Conservation (phyloP, 2,113 vertebrate genomes). For the Menidia beryllina region DNA sequence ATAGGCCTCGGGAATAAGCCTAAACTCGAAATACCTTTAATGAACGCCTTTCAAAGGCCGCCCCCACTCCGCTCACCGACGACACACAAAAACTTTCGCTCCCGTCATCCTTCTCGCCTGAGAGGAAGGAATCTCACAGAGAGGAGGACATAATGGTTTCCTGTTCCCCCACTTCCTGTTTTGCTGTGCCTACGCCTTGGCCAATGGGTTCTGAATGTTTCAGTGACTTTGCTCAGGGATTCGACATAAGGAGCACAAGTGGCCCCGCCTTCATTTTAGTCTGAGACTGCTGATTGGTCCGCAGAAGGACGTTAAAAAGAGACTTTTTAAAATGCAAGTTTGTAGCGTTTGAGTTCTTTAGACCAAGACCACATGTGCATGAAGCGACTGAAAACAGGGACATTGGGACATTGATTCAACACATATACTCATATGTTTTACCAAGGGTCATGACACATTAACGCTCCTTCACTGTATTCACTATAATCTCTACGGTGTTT, state of each 20-base stretch:
- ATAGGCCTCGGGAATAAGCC: conserved; percentile 75
- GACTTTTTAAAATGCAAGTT: conserved; percentile 56
- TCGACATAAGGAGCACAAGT: conserved; percentile 81
- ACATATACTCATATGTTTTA: not conserved
- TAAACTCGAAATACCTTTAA: conserved; percentile 14
- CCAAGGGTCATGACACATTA: conserved; percentile 22
- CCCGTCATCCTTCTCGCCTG: conserved; percentile 36
- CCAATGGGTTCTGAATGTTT: conserved; percentile 65
- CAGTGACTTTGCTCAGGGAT: conserved; percentile 83
- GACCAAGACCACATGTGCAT: conserved; percentile 52
- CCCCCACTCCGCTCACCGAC: conserved; percentile 25
- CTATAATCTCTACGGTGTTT: conserved; percentile 32
- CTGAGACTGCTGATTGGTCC: conserved; percentile 70
- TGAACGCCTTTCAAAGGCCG: conserved; percentile 23
- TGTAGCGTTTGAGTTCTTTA: conserved; percentile 57
- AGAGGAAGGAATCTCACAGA: conserved; percentile 67
- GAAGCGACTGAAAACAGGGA: conserved; percentile 33
- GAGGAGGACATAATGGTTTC: conserved; percentile 78
- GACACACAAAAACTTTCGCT: conserved; percentile 34
- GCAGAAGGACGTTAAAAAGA: conserved; percentile 49
- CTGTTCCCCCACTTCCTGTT: conserved; percentile 52
- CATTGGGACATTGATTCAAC: not conserved
- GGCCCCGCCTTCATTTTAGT: conserved; percentile 65
- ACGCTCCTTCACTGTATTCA: conserved; percentile 28
- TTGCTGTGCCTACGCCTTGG: conserved; percentile 70